Percentiles rank a stretch among this genome's conserved stretches.
Evolutionary conservation across 2,888 invertebrate genomes (phyloP).

Genomic region (Elgonia sp.): DNA sequence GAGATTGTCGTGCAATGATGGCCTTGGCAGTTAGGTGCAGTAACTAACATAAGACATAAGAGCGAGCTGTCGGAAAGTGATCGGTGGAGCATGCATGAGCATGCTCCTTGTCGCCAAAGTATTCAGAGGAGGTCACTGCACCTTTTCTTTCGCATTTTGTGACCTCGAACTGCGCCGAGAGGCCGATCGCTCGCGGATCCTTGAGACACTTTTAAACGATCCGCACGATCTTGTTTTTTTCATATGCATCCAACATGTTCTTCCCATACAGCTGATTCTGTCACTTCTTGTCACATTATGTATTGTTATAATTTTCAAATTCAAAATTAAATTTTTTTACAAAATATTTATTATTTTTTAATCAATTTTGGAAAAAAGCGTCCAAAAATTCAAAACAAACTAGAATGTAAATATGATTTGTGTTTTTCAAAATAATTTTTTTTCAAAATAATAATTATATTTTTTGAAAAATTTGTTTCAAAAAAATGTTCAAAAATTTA

Average conservation of each 20-base stretch:
- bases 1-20: constrained; percentile 43
- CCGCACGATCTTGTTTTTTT: constrained; percentile 9
- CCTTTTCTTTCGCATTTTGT: constrained; percentile 79
- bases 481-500: too few species aligned
- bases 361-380: too few species aligned
- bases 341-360: too few species aligned
- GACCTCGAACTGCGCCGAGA: constrained; percentile 63
- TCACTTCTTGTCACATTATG: too few species aligned
- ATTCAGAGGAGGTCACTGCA: constrained; percentile 84
- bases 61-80: constrained; percentile 66
- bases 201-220: constrained; percentile 62
- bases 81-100: constrained; percentile 59
- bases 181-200: constrained; percentile 44
- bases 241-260: not conserved
- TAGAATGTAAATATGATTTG: too few species aligned
- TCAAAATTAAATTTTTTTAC: too few species aligned
- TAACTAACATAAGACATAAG: constrained; percentile 41
- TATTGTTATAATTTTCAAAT: too few species aligned
- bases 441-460: too few species aligned
- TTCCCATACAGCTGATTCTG: too few species aligned
- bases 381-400: too few species aligned
- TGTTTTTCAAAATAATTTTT: too few species aligned
- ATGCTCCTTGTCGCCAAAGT: constrained; percentile 70
- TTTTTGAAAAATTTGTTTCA: too few species aligned
- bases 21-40: constrained; percentile 68